Percentiles rank a stretch among this genome's conserved stretches.
These are phyloP conservation scores for Aphrophora alni DNA, from an alignment of 2,888 invertebrate species.

Conservation along the genomic window DNA sequence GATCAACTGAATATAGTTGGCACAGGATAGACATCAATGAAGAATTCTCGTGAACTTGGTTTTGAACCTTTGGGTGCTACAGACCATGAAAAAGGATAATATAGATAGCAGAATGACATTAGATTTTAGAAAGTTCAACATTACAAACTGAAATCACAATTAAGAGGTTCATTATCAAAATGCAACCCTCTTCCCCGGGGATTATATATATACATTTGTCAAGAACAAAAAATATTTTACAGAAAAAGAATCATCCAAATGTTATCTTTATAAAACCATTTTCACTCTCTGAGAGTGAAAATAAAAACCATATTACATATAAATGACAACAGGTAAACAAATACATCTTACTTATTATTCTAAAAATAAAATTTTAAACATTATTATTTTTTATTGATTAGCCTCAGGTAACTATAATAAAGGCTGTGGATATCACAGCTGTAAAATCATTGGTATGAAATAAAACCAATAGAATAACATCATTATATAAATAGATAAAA, in stretches of 20 bases:
- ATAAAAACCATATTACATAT: not conserved
- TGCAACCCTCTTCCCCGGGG: too few species aligned
- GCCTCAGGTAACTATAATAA: not conserved
- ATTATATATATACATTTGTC: not conserved
- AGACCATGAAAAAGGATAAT: too few species aligned
- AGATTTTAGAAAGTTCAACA: too few species aligned
- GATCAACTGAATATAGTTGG: too few species aligned
- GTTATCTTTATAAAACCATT: not conserved
- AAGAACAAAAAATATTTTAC: not conserved
- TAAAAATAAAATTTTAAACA: not conserved
- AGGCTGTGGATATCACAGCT: not conserved
- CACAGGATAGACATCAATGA: too few species aligned
- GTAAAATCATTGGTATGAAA: not conserved
- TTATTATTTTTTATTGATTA: not conserved
- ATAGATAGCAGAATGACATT: too few species aligned
- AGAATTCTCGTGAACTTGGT: too few species aligned
- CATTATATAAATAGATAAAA: not conserved
- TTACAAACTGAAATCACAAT: too few species aligned
- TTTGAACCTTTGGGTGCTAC: too few species aligned
- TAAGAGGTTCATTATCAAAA: too few species aligned
- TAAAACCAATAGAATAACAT: not conserved
- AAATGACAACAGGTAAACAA: not conserved
- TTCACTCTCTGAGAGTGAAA: not conserved
- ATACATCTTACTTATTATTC: too few species aligned
- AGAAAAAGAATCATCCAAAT: not conserved